Base-by-base conservation (phyloP, 2,797 vertebrate species). In the Echeneis naucrates region DNA sequence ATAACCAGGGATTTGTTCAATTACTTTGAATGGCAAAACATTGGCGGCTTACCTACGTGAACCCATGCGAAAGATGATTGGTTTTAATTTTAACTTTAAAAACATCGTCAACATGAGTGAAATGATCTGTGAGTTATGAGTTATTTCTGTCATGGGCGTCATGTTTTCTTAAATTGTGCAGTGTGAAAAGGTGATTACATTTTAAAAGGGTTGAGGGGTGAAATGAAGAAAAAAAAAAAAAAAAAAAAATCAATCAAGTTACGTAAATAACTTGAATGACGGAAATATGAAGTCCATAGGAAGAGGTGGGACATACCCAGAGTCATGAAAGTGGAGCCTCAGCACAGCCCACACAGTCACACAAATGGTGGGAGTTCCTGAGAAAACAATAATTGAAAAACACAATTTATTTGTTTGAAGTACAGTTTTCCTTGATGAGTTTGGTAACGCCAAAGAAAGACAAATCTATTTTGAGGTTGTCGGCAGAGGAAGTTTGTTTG, bases 351-450 rank as follows among this genome's bases (percentile, higher is more conserved):
- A 99, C 77, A 98, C 95, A 0, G 95, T 97, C 82, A 99, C 97
- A 64, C 97, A 98, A 68, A 99, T 95, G 8, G 98, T 98, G 4
- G 98, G 98, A 21, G 97, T 98, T 40, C 98, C 98, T 99, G 89
- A 7, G 69, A 77, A 10, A 65, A 74, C 3, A 71, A 38, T 7
- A 12, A 60, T 17, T 14, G 71, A 33, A n/a, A 44, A 27, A 44
- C 5, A 42, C 2, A 16, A 2, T 2, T 19, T 19, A 55, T 12
- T 24, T 47, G 30, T 61, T 26, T 54, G 21, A 37, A 38, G 58
- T 30, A 23, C 3, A 57, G 16, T 21, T 23, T 6, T 47, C 56
- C 4, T 45, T 64, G 23, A 32, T 30, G 16, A 4, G 56, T 23
- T 37, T 13, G 14, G 10, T 24, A 50, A 45, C 38, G 2, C 10